A percentile compares a stretch with the other conserved stretches of the same genome.
Evolutionary conservation across 1,140 invertebrate species (phyloP).

Genomic region (Portunus trituberculatus): DNA sequence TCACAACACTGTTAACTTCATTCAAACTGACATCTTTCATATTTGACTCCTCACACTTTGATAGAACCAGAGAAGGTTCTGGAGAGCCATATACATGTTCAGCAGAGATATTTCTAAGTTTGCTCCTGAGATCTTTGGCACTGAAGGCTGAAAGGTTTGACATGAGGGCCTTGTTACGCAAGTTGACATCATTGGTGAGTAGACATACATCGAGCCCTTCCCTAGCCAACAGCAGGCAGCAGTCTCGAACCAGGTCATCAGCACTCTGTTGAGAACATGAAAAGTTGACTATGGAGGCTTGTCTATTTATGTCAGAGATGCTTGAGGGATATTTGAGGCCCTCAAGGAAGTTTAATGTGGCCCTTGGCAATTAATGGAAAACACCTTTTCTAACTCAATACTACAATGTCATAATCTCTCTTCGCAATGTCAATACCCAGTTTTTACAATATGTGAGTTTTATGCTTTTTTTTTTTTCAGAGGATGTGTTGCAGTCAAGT

Average conservation of each 20-base stretch:
- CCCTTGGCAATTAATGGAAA: too few species aligned
- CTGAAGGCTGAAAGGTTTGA: slow-evolving; percentile 50
- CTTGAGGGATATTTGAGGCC: too few species aligned
- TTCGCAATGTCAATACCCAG: too few species aligned
- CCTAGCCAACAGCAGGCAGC: slow-evolving; percentile 61
- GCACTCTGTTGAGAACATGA: slow-evolving; percentile 69
- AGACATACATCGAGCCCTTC: slow-evolving; percentile 62
- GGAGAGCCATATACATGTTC: neutral
- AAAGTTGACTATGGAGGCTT: neutral
- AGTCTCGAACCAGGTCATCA: slow-evolving; percentile 75
- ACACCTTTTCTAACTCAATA: too few species aligned
- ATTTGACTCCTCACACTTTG: neutral
- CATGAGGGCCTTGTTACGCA: slow-evolving; percentile 73
- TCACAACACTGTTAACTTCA: neutral
- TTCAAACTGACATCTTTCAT: neutral
- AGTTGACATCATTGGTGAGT: slow-evolving; percentile 72
- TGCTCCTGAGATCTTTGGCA: slow-evolving; percentile 39
- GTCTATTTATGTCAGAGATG: too few species aligned
- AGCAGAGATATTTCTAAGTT: neutral
- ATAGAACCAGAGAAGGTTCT: too few species aligned
- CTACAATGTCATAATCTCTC: too few species aligned
- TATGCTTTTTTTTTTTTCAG: too few species aligned
- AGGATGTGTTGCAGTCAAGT: too few species aligned
- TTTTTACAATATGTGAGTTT: too few species aligned
- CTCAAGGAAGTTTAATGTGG: too few species aligned